phyloP scores from a whole-genome alignment of 2,888 invertebrate species.

The Orthonevra nobilis region DNA sequence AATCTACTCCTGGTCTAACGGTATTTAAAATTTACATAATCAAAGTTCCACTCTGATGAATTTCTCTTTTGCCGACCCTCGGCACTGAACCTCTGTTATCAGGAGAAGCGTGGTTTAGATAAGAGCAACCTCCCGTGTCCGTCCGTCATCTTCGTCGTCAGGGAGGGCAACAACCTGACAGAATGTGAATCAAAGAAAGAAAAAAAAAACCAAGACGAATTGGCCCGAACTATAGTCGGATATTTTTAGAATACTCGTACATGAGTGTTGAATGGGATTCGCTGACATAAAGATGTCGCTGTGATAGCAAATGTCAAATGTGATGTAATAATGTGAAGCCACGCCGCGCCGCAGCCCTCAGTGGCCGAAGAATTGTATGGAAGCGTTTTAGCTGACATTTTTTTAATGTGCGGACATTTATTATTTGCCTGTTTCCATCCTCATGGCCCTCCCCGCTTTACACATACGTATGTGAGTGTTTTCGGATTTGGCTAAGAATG shows the following conservation, averaged over 20 bases:
- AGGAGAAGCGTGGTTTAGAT: constrained; percentile 50
- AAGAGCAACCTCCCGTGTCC: constrained; percentile 30
- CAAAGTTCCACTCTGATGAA: constrained; percentile 42
- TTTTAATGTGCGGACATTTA: too few relatives aligned
- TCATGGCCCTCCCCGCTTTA: too few relatives aligned
- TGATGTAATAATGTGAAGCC: constrained; percentile 42
- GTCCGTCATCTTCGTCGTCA: too few relatives aligned
- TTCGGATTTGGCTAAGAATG: constrained; percentile 6
- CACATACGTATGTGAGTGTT: neutral
- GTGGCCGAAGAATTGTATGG: too few relatives aligned
- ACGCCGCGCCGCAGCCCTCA: too few relatives aligned
- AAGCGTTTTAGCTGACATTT: neutral
- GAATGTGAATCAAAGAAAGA: constrained; percentile 32
- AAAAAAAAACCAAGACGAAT: constrained; percentile 10
- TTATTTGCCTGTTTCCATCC: too few relatives aligned
- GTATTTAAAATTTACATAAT: constrained; percentile 61
- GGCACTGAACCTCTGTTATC: constrained; percentile 44
- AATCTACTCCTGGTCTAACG: constrained; percentile 36
- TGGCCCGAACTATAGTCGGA: constrained; percentile 7
- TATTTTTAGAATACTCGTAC: constrained; percentile 66
- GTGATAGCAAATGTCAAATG: constrained; percentile 64
- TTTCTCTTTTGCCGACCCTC: neutral
- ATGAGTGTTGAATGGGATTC: constrained; percentile 18
- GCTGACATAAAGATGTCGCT: constrained; percentile 52
- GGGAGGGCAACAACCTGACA: constrained; percentile 62